Conservation (phyloP, 2,797 vertebrate genomes). For the Cheirogaleus major region DNA sequence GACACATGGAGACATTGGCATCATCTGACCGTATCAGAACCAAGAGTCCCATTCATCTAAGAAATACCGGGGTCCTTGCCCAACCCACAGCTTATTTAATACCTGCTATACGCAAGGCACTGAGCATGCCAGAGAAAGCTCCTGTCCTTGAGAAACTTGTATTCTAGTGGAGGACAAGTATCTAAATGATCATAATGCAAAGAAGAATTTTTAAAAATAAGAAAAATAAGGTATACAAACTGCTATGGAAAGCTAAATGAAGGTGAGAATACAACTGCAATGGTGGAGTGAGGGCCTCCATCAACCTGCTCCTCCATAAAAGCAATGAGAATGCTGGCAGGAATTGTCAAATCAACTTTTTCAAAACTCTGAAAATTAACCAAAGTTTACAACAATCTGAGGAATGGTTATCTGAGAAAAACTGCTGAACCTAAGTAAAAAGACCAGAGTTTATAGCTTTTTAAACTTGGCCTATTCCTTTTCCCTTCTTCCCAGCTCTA, state of each 20-base stretch:
- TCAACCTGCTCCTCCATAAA: not conserved
- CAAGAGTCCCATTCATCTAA: not conserved
- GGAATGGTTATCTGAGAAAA: not conserved
- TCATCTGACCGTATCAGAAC: not conserved
- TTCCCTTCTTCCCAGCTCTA: not conserved
- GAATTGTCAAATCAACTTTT: not conserved
- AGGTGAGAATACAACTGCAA: not conserved
- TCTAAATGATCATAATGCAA: not conserved
- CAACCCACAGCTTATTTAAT: not conserved
- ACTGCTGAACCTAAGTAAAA: not conserved
- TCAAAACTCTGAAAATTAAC: not conserved
- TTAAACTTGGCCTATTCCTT: not conserved
- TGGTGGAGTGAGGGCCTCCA: not conserved
- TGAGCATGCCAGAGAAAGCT: not conserved
- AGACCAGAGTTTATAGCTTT: not conserved
- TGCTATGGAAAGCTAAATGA: not conserved
- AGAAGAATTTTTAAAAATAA: not conserved
- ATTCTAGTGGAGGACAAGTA: not conserved
- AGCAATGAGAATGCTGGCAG: not conserved
- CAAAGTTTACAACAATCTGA: not conserved
- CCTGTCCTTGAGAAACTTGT: not conserved
- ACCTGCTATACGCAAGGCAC: not conserved
- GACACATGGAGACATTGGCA: not conserved
- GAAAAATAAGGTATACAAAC: not conserved
- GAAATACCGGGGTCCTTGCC: not conserved